phyloP scores from a whole-genome alignment of 2,797 vertebrate genomes.

The Mormyrus hasselquistii region DNA sequence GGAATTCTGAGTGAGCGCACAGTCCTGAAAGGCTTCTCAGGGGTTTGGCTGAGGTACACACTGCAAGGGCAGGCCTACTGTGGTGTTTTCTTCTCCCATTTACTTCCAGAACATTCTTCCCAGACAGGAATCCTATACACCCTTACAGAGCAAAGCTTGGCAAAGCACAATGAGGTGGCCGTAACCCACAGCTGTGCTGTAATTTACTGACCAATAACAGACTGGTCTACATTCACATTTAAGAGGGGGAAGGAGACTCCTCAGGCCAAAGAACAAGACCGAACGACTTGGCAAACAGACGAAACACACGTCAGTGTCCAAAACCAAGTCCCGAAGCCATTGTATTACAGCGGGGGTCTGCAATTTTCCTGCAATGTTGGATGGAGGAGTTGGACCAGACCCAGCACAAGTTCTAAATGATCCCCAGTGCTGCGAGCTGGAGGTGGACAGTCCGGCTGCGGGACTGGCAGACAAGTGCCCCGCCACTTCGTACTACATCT shows the following conservation, averaged over 20 bases:
- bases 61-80: neutral
- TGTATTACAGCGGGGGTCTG: slow-evolving; percentile 10
- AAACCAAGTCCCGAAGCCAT: neutral
- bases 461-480: neutral
- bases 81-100: neutral
- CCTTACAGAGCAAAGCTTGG: slow-evolving; percentile 10
- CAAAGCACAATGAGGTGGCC: neutral
- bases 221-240: neutral
- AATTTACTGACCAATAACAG: neutral
- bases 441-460: neutral
- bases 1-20: neutral
- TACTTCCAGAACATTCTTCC: slow-evolving; percentile 13
- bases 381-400: neutral
- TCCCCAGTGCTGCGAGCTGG: neutral
- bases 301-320: slow-evolving; percentile 4
- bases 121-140: slow-evolving; percentile 9
- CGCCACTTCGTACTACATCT: neutral
- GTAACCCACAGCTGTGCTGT: slow-evolving; percentile 16
- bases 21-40: neutral
- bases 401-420: neutral
- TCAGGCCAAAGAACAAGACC: slow-evolving; percentile 11
- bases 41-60: slow-evolving; percentile 13
- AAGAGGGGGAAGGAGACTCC: neutral
- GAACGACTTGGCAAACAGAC: slow-evolving; percentile 18
- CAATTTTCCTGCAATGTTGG: neutral